These are phyloP conservation scores for Dichetophora obliterata DNA, from an alignment of 2,888 invertebrate genomes.

Conservation along the genomic window DNA sequence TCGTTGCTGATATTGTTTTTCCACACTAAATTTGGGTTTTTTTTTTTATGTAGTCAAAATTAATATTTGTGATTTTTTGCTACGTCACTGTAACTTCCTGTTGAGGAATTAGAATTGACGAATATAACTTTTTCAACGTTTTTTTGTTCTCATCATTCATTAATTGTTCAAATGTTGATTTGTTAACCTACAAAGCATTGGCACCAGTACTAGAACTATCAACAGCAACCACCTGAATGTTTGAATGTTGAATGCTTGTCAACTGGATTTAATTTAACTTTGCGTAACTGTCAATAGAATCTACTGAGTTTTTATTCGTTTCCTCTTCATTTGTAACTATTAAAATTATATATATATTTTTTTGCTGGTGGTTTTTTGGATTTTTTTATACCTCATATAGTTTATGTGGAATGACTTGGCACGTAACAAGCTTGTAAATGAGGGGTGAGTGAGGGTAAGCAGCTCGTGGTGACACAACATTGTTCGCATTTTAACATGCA, in stretches of 20 bases:
- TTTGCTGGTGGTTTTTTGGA: neutral
- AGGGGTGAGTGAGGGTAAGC: neutral
- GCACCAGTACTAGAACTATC: neutral
- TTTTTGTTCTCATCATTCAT: constrained; percentile 18
- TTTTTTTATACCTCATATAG: neutral
- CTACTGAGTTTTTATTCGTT: neutral
- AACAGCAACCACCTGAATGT: neutral
- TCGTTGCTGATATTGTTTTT: neutral
- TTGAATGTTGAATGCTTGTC: neutral
- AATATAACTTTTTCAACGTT: neutral
- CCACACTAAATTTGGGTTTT: too few species aligned
- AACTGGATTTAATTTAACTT: neutral
- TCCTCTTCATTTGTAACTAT: neutral
- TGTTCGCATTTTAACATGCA: constrained; percentile 6
- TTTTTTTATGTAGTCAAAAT: too few species aligned
- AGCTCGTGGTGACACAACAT: neutral
- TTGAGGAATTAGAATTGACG: too few species aligned
- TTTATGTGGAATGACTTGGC: constrained; percentile 11
- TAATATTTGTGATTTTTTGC: neutral
- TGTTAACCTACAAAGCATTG: constrained; percentile 9
- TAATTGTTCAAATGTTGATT: constrained; percentile 33
- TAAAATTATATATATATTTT: too few species aligned
- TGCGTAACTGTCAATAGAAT: constrained; percentile 25
- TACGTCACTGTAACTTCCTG: neutral
- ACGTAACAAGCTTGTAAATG: neutral